A percentile compares a stretch with the other conserved stretches of the same genome.
Conservation (phyloP, 2,113 vertebrate species). For the Oreochromis aureus region DNA sequence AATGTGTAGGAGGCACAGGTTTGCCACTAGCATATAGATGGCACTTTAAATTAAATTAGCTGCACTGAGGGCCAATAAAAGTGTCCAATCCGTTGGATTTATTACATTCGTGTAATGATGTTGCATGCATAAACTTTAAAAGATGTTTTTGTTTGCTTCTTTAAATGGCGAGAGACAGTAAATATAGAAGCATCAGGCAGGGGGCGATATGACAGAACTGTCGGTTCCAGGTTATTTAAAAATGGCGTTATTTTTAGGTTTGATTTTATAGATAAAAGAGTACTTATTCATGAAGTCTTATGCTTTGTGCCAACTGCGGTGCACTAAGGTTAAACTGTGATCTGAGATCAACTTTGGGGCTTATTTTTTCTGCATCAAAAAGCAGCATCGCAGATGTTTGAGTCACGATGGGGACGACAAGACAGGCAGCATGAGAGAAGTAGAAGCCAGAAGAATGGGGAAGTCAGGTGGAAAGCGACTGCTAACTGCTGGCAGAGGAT, state of each 20-base stretch:
- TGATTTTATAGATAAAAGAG: not conserved
- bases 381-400: not conserved
- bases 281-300: not conserved
- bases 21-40: conserved; percentile 23
- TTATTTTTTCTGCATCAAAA: not conserved
- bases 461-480: conserved; percentile 47
- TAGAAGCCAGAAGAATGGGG: not conserved
- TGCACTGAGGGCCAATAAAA: conserved; percentile 23
- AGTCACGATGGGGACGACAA: conserved; percentile 5
- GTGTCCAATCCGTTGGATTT: conserved; percentile 27
- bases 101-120: not conserved
- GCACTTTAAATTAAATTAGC: conserved; percentile 43
- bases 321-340: not conserved
- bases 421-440: conserved; percentile 12
- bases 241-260: not conserved
- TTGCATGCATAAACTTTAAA: conserved; percentile 19
- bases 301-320: not conserved
- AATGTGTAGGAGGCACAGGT: conserved; percentile 16
- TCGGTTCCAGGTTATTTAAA: not conserved
- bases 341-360: not conserved
- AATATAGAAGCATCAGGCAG: not conserved
- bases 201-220: not conserved
- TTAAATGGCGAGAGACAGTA: not conserved
- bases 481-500: conserved; percentile 20
- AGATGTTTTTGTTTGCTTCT: not conserved